Percentiles rank a stretch among this genome's conserved stretches.
Evolutionary conservation across 2,888 invertebrate species (phyloP).

Genomic region (Nymphalis polychloros): DNA sequence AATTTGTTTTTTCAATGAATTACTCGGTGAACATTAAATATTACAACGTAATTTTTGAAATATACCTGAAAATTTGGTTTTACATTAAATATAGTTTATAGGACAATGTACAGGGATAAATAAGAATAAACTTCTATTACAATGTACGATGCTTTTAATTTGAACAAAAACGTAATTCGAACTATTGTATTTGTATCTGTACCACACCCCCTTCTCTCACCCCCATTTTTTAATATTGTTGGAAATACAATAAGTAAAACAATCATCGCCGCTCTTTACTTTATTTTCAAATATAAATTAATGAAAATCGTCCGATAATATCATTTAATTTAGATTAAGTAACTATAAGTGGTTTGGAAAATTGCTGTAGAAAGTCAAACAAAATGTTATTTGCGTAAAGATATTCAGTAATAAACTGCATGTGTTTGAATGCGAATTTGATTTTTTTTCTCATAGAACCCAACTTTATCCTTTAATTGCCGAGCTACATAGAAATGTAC

Average conservation of each 20-base stretch:
- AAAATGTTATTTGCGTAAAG: conserved; percentile 68
- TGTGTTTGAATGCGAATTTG: conserved; percentile 69
- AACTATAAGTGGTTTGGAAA: conserved; percentile 73
- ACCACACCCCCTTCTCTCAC: not conserved
- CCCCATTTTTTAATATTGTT: not conserved
- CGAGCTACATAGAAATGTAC: no score
- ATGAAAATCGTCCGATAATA: conserved; percentile 71
- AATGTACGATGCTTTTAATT: conserved; percentile 3
- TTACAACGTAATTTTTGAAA: not conserved
- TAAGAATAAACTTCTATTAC: conserved; percentile 10
- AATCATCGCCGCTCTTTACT: conserved; percentile 12
- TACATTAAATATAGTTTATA: not conserved
- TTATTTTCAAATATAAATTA: conserved; percentile 34
- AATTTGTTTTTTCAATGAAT: not conserved
- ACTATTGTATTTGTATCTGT: conserved; percentile 1
- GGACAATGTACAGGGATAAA: conserved; percentile 20
- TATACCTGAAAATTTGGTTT: not conserved
- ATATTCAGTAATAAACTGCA: conserved; percentile 72
- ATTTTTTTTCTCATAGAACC: conserved; percentile 42
- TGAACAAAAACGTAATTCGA: conserved; percentile 4
- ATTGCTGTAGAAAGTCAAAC: conserved; percentile 69
- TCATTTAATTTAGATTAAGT: conserved; percentile 65
- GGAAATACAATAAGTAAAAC: not conserved
- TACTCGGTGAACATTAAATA: not conserved
- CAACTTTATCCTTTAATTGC: conserved; percentile 8